phyloP scores from a whole-genome alignment of 2,113 vertebrate species.

The Centropristis striata region DNA sequence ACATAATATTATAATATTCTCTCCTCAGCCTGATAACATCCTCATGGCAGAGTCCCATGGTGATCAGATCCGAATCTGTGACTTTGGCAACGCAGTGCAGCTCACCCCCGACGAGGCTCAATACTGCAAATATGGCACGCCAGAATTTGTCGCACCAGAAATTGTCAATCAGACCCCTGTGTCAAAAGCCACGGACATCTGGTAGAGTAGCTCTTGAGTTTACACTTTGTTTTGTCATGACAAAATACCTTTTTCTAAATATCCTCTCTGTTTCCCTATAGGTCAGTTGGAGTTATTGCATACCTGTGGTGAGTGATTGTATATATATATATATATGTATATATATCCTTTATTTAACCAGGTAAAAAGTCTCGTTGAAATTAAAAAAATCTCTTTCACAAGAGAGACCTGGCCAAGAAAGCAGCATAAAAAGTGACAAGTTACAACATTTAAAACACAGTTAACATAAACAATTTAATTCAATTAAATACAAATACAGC shows the following conservation, averaged over 20 bases:
- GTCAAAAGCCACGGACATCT: conserved; percentile 94
- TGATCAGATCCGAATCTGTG: conserved; percentile 94
- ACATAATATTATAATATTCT: neutral
- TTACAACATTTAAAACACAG: too few species aligned
- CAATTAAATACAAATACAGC: too few species aligned
- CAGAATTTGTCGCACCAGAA: conserved; percentile 96
- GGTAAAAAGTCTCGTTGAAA: too few species aligned
- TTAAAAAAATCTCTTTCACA: too few species aligned
- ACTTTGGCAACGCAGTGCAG: conserved; percentile 93
- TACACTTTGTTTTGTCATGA: neutral
- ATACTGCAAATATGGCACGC: conserved; percentile 96
- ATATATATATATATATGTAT: too few species aligned
- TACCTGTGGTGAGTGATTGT: conserved; percentile 95
- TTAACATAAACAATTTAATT: too few species aligned
- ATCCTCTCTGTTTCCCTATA: conserved; percentile 64
- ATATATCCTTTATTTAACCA: too few species aligned
- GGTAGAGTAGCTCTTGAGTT: conserved; percentile 79
- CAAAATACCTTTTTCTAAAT: neutral
- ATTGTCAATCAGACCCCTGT: conserved; percentile 96
- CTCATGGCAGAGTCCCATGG: conserved; percentile 90
- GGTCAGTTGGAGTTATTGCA: conserved; percentile 93
- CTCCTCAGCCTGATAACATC: conserved; percentile 94
- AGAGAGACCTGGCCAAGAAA: too few species aligned
- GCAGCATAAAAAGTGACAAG: too few species aligned
- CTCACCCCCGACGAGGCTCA: conserved; percentile 89